Conservation (phyloP, 1,140 invertebrate genomes). For the Drosophila kanapiae region DNA sequence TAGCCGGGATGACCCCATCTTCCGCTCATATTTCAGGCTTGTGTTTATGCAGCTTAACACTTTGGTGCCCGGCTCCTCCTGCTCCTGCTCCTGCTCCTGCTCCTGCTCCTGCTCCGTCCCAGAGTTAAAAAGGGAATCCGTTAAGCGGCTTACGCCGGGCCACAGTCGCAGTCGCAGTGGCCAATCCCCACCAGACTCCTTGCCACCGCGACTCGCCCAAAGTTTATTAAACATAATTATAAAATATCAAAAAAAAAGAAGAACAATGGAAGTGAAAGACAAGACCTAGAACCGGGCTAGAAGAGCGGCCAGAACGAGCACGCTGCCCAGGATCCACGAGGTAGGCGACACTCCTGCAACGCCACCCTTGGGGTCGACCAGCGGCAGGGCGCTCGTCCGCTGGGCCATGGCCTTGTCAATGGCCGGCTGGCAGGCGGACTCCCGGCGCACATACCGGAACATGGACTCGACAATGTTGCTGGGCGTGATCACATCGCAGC, state of each 20-base stretch:
- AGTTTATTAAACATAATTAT: slow-evolving; percentile 79
- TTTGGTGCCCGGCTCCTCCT: slow-evolving; percentile 20
- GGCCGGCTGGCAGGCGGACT: slow-evolving; percentile 69
- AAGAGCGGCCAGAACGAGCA: slow-evolving; percentile 1
- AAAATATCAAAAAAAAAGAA: slow-evolving; percentile 42
- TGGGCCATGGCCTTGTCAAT: slow-evolving; percentile 43
- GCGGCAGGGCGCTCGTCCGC: not conserved
- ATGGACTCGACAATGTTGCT: slow-evolving; percentile 92
- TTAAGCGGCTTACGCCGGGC: slow-evolving; percentile 68
- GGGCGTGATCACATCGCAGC: slow-evolving; percentile 90
- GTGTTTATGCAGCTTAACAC: slow-evolving; percentile 81
- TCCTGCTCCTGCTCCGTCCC: not conserved
- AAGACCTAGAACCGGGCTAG: slow-evolving; percentile 3
- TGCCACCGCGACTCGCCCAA: slow-evolving; percentile 43
- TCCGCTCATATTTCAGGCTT: slow-evolving; percentile 62
- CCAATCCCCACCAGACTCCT: slow-evolving; percentile 18
- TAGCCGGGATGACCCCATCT: slow-evolving; percentile 9
- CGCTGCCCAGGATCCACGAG: not conserved
- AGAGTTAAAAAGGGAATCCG: slow-evolving; percentile 50
- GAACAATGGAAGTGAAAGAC: not conserved
- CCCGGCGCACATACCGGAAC: slow-evolving; percentile 88
- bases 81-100: no score
- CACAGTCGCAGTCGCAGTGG: not conserved
- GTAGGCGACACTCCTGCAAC: not conserved
- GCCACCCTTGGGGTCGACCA: not conserved